phyloP scores from a whole-genome alignment of 2,113 vertebrate genomes.

The Sinocyclocheilus anophthalmus region DNA sequence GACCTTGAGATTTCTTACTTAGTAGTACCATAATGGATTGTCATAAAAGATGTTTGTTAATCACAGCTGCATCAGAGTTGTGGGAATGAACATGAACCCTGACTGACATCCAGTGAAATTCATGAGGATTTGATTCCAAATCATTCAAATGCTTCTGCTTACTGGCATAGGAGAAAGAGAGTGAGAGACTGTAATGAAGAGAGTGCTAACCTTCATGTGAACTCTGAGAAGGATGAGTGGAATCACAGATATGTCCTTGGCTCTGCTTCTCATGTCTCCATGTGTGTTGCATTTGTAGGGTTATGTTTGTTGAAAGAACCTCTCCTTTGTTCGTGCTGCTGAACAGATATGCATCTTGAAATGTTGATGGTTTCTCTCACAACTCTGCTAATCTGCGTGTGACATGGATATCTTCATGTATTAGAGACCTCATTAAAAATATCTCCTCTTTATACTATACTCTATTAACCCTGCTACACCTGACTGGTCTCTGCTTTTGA shows the following conservation, averaged over 20 bases:
- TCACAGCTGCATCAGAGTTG: constrained; percentile 11
- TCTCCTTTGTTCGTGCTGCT: constrained; percentile 48
- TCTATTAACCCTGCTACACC: neutral
- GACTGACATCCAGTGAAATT: constrained; percentile 15
- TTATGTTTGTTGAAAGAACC: constrained; percentile 59
- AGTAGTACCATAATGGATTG: neutral
- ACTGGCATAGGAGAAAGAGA: neutral
- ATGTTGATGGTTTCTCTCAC: constrained; percentile 52
- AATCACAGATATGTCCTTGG: constrained; percentile 62
- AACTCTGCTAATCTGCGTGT: neutral
- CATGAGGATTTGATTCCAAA: neutral
- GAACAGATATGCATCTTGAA: constrained; percentile 47
- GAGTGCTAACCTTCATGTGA: constrained; percentile 53
- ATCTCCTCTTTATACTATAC: neutral
- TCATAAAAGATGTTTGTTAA: constrained; percentile 16
- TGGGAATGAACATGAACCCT: constrained; percentile 11
- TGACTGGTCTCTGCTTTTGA: neutral
- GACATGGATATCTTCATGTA: neutral
- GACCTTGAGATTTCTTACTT: neutral
- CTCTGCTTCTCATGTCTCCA: constrained; percentile 48
- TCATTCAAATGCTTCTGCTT: constrained; percentile 26
- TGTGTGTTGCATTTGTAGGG: constrained; percentile 60
- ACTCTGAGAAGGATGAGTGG: constrained; percentile 55
- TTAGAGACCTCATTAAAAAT: neutral
- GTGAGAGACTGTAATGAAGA: neutral